Evolutionary conservation across 53 echinoderm and acorn worm species (phyloP).

Genomic region (Stichopus horrens): DNA sequence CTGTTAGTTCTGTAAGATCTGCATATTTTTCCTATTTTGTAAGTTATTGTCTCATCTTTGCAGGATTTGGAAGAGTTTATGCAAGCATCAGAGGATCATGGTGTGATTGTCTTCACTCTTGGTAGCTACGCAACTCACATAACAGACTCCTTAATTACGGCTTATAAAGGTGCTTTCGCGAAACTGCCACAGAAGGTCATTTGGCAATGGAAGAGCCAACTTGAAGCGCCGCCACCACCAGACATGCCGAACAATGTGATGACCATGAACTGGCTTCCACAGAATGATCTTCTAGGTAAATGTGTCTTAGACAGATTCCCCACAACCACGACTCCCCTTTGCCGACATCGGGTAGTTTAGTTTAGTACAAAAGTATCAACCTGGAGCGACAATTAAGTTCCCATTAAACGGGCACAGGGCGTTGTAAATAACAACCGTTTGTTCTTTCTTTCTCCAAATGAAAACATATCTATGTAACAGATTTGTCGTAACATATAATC

Average conservation of each 20-base stretch:
- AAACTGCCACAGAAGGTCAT: conserved; percentile 47
- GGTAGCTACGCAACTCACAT: conserved; percentile 37
- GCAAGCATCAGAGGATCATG: conserved; percentile 30
- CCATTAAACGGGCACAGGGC: too few species aligned
- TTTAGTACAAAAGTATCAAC: too few species aligned
- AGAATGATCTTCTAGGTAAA: conserved; percentile 44
- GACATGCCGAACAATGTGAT: conserved; percentile 8
- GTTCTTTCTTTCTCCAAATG: too few species aligned
- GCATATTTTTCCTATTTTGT: not conserved
- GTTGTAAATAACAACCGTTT: too few species aligned
- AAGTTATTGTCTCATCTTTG: not conserved
- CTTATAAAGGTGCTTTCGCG: conserved; percentile 18
- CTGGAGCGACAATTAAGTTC: too few species aligned
- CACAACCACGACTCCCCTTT: too few species aligned
- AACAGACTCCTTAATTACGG: not conserved
- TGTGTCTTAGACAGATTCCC: too few species aligned
- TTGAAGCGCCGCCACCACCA: not conserved
- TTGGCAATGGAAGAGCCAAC: conserved; percentile 36
- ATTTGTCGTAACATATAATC: too few species aligned
- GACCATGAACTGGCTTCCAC: conserved; percentile 41
- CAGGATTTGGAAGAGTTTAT: conserved; percentile 44
- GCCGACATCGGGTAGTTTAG: too few species aligned
- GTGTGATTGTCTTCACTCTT: conserved; percentile 43
- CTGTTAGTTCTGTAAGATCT: not conserved
- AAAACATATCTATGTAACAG: too few species aligned